Conservation (phyloP, 2,797 vertebrate species). For the Chrosomus eos region DNA sequence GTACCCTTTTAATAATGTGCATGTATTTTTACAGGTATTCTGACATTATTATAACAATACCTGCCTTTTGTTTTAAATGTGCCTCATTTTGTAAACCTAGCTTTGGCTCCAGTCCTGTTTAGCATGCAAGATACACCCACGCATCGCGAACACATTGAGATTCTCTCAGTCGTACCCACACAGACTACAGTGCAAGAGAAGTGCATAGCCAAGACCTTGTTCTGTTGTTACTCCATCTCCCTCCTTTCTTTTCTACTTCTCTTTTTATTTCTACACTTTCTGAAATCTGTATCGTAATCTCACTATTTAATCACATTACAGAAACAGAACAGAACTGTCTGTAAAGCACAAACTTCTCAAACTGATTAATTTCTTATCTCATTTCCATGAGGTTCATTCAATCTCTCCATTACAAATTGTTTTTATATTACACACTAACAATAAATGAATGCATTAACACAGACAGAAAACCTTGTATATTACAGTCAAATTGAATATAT, state of each 20-base stretch:
- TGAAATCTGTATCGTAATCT: neutral
- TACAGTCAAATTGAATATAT: neutral
- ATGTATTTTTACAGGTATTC: neutral
- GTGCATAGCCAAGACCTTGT: neutral
- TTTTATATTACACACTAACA: neutral
- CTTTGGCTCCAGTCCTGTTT: constrained; percentile 30
- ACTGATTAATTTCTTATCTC: neutral
- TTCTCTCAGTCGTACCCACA: constrained; percentile 29
- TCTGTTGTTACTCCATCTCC: constrained; percentile 3
- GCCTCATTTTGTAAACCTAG: constrained; percentile 8
- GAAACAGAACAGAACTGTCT: neutral
- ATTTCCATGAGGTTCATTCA: neutral
- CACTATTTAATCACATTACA: neutral
- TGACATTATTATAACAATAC: constrained; percentile 16
- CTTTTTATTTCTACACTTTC: neutral
- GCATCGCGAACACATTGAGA: constrained; percentile 18
- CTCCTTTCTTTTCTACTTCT: neutral
- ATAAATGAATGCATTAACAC: neutral
- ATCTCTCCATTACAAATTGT: neutral
- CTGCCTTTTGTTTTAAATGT: constrained; percentile 7
- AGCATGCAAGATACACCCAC: constrained; percentile 39
- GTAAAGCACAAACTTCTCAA: neutral
- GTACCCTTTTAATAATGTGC: neutral
- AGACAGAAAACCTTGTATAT: neutral
- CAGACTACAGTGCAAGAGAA: constrained; percentile 10